These are phyloP conservation scores for Cerastis rubricosa DNA, from an alignment of 2,888 invertebrate genomes.

Conservation along the genomic window DNA sequence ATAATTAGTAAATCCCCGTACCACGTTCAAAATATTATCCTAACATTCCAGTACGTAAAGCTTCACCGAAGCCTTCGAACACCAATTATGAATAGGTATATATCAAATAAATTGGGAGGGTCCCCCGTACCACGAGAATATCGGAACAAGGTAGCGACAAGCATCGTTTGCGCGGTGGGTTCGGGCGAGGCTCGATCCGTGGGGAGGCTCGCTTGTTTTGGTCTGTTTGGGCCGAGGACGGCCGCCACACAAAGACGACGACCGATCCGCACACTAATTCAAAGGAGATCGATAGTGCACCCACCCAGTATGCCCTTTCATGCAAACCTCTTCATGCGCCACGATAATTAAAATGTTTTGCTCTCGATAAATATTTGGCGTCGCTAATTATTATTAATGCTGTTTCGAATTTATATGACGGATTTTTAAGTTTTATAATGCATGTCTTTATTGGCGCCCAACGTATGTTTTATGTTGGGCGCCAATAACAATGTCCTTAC, in stretches of 20 bases:
- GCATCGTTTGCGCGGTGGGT: slow-evolving; percentile 71
- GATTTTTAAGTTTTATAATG: neutral
- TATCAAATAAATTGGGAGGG: slow-evolving; percentile 72
- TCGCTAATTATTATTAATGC: slow-evolving; percentile 45
- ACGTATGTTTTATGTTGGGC: slow-evolving; percentile 35
- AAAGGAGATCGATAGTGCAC: slow-evolving; percentile 90
- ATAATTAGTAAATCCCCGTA: slow-evolving; percentile 25
- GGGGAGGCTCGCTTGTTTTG: slow-evolving; percentile 87
- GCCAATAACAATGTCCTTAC: slow-evolving; percentile 3
- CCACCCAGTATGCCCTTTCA: slow-evolving; percentile 86
- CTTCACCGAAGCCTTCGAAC: slow-evolving; percentile 26
- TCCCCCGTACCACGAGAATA: slow-evolving; percentile 78
- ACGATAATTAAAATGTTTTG: slow-evolving; percentile 85
- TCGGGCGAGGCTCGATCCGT: slow-evolving; percentile 72
- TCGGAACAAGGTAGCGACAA: slow-evolving; percentile 83
- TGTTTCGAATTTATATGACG: slow-evolving; percentile 15
- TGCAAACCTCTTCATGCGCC: slow-evolving; percentile 81
- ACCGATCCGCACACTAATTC: slow-evolving; percentile 90
- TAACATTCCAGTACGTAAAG: slow-evolving; percentile 15
- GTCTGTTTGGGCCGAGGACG: slow-evolving; percentile 90
- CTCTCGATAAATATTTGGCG: slow-evolving; percentile 60
- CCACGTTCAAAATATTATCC: slow-evolving; percentile 36
- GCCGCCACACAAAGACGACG: slow-evolving; percentile 89
- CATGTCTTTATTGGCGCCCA: slow-evolving; percentile 24
- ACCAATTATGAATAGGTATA: slow-evolving; percentile 61